These are phyloP conservation scores for Xanthostigma xanthostigma DNA, from an alignment of 2,888 invertebrate species.

Conservation along the genomic window DNA sequence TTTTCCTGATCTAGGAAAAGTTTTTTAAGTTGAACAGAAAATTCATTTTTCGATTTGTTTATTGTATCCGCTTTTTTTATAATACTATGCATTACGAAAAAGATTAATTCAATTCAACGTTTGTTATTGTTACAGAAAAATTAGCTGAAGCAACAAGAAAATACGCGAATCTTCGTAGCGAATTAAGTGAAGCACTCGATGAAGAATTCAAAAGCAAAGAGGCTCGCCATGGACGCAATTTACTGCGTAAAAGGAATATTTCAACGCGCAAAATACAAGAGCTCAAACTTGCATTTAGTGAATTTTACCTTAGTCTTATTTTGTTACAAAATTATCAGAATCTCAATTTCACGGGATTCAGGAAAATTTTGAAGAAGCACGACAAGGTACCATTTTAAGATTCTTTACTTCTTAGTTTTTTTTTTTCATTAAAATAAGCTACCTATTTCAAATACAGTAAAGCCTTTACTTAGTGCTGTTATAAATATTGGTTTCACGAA, in stretches of 20 bases:
- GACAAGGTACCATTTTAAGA: conserved; percentile 63
- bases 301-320: conserved; percentile 94
- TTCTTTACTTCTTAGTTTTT: too few relatives aligned
- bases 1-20: too few relatives aligned
- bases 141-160: conserved; percentile 94
- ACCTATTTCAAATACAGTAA: too few relatives aligned
- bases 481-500: too few relatives aligned
- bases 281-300: conserved; percentile 92
- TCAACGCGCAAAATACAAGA: conserved; percentile 78
- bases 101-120: too few relatives aligned
- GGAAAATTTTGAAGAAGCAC: conserved; percentile 98
- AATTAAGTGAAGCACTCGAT: conserved; percentile 42
- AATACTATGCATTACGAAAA: too few relatives aligned
- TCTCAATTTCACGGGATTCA: conserved; percentile 94
- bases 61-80: too few relatives aligned
- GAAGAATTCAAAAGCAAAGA: conserved; percentile 24
- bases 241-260: conserved; percentile 25
- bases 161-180: conserved; percentile 78
- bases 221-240: conserved; percentile 22
- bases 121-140: conserved; percentile 51
- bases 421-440: too few relatives aligned
- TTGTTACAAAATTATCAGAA: conserved; percentile 97
- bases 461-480: too few relatives aligned
- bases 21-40: too few relatives aligned
- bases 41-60: too few relatives aligned